phyloP scores from a whole-genome alignment of 2,888 invertebrate species.

The Apamea epomidion region DNA sequence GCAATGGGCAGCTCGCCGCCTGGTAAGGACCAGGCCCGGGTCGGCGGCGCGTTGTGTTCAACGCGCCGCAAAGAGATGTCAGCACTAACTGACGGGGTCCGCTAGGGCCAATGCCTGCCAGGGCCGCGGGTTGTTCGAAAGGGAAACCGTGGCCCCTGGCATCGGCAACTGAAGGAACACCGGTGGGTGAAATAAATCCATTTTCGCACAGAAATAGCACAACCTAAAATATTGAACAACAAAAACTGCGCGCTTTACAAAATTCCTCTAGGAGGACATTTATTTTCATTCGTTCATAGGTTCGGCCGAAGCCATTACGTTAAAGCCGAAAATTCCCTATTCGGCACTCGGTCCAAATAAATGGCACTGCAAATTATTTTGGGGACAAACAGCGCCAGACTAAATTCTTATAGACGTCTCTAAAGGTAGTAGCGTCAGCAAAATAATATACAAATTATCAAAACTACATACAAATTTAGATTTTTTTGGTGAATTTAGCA shows the following conservation, averaged over 20 bases:
- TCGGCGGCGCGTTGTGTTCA: too few species aligned
- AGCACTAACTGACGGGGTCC: too few species aligned
- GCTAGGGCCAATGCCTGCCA: too few species aligned
- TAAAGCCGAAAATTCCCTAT: slow-evolving; percentile 68
- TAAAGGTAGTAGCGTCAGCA: slow-evolving; percentile 44
- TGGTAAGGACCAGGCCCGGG: too few species aligned
- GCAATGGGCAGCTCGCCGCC: too few species aligned
- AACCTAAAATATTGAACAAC: slow-evolving; percentile 55
- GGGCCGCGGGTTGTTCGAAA: too few species aligned
- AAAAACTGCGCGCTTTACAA: slow-evolving; percentile 34
- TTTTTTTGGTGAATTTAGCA: too few species aligned
- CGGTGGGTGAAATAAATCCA: slow-evolving; percentile 31
- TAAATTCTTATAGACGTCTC: slow-evolving; percentile 63
- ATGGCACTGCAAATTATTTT: slow-evolving; percentile 68
- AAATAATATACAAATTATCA: slow-evolving; percentile 15
- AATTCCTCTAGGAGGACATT: slow-evolving; percentile 55
- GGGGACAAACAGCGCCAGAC: slow-evolving; percentile 62
- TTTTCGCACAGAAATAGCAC: slow-evolving; percentile 26
- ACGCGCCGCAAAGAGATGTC: too few species aligned
- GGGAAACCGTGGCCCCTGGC: too few species aligned
- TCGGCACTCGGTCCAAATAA: slow-evolving; percentile 64
- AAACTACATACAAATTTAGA: not conserved
- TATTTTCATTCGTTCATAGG: slow-evolving; percentile 64
- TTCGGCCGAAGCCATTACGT: slow-evolving; percentile 61
- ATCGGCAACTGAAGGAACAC: too few species aligned